Base-by-base conservation (phyloP, 64 coral and sea anemone species). In the Exaiptasia diaphana region DNA sequence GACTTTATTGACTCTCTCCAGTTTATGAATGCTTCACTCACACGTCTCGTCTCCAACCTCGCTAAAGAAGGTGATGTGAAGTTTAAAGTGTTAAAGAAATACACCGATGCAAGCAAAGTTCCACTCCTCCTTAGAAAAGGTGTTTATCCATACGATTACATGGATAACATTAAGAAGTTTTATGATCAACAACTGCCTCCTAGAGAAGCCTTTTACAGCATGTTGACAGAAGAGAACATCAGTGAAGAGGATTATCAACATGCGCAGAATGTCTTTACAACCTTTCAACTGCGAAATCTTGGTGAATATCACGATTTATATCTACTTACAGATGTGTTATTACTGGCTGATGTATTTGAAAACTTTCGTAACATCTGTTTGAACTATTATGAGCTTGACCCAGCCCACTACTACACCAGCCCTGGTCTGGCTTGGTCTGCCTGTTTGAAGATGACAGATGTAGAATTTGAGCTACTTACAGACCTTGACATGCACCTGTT, bases 1-100 rank as follows among this genome's bases (percentile, higher is more conserved):
- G 20, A 18, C 12, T 78, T 87, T 50, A 49, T 87, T 28, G 85
- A 78, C 64, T 78, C 60, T 8, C 26, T 87, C 1, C 60, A 79
- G 30, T 87, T 87, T 53, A 68, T 89, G 76, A 81, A 72, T 48
- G 25, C 67, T 11, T 80, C 63, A 8, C 68, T 77, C 15, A 71
- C 83, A 64, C 38, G 26, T 26, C 34, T 90, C n/a, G 37, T 72
- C 2, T 54, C 32, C 2, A 83, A 83, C 25, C 24, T 70, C 7
- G 52, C 64, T 1, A 83, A 54, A 33, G 61, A 82, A 32, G 79
- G 79, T 2, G 40, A 53, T 37, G 64, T 20, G 9, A 82, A 68
- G 31, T 82, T 82, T 54, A 9, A 29, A 20, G 44, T 83, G 9
- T 41, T 55, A 21, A 83, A 71, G 4, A n/a, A n/a, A 20, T 53